Percentiles rank a stretch among this genome's conserved stretches.
These are phyloP conservation scores for Kryptolebias ocellatus DNA, from an alignment of 2,797 vertebrate species.

Conservation along the genomic window DNA sequence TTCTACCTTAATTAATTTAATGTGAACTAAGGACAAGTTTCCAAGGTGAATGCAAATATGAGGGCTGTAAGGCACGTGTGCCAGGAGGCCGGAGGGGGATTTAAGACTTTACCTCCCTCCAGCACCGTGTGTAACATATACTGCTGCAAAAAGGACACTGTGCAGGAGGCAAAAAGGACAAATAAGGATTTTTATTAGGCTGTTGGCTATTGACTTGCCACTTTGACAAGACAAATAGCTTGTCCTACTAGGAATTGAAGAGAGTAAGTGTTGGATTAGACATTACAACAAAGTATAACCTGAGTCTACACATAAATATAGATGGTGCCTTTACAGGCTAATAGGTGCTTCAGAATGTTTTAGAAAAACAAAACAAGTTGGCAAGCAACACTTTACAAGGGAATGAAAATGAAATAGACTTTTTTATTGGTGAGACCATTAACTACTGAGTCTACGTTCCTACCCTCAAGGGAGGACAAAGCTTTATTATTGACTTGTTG, in stretches of 20 bases:
- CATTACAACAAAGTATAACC: conserved; percentile 51
- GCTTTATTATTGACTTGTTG: conserved; percentile 18
- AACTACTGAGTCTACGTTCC: conserved; percentile 39
- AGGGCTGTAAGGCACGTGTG: conserved; percentile 41
- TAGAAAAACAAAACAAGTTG: neutral
- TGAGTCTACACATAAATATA: conserved; percentile 31
- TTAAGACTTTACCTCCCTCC: conserved; percentile 2
- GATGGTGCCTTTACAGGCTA: conserved; percentile 10
- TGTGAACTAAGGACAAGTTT: conserved; percentile 63
- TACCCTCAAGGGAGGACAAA: conserved; percentile 12
- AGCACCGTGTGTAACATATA: conserved; percentile 26
- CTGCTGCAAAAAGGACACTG: conserved; percentile 31
- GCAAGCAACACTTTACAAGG: no score
- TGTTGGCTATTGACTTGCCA: conserved; percentile 42
- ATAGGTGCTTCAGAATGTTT: neutral
- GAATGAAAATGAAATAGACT: neutral
- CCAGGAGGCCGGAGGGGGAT: conserved; percentile 14
- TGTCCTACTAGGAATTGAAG: conserved; percentile 16
- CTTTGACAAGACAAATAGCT: conserved; percentile 53
- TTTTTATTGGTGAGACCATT: conserved; percentile 4
- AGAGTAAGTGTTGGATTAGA: conserved; percentile 43
- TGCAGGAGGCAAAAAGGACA: conserved; percentile 20
- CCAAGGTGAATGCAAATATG: conserved; percentile 72
- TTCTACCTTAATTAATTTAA: conserved; percentile 73
- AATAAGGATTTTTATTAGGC: conserved; percentile 44